Conservation (phyloP, 1,140 invertebrate species). For the Megalonaias nervosa region DNA sequence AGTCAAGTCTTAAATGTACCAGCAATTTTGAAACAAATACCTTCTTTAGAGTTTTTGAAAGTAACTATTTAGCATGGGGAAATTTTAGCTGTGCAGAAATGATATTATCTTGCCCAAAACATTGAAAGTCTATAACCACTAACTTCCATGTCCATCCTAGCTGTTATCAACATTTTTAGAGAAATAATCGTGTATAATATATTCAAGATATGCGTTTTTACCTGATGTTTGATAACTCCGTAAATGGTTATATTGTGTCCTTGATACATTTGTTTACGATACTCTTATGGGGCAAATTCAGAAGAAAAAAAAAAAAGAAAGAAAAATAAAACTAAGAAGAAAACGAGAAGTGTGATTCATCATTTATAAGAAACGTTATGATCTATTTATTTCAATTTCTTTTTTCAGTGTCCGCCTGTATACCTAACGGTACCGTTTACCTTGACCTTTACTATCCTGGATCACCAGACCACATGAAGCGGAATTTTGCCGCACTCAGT, state of each 20-base stretch:
- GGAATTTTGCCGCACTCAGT: conserved; percentile 19
- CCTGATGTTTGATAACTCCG: not conserved
- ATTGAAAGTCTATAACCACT: too few relatives aligned
- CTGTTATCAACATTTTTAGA: too few relatives aligned
- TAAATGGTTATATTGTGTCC: not conserved
- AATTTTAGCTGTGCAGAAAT: too few relatives aligned
- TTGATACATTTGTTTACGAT: not conserved
- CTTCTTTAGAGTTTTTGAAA: too few relatives aligned
- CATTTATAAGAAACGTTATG: not conserved
- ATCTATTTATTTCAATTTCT: not conserved
- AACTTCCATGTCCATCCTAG: too few relatives aligned
- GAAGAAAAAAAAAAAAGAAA: not conserved
- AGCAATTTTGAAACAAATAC: too few relatives aligned
- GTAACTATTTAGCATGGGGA: too few relatives aligned
- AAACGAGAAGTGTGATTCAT: not conserved
- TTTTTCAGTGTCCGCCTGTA: conserved; percentile 11
- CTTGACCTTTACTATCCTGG: conserved; percentile 18
- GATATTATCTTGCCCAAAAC: too few relatives aligned
- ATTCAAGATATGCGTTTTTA: too few relatives aligned
- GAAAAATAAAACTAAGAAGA: not conserved
- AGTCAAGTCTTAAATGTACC: too few relatives aligned
- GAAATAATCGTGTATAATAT: too few relatives aligned
- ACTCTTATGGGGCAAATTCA: not conserved
- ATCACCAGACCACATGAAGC: conserved; percentile 9
- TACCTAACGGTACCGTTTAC: conserved; percentile 14